Evolutionary conservation across 2,113 vertebrate genomes (phyloP), one percentile per base, ranked within the genome.

Genomic region (Astur gentilis): DNA sequence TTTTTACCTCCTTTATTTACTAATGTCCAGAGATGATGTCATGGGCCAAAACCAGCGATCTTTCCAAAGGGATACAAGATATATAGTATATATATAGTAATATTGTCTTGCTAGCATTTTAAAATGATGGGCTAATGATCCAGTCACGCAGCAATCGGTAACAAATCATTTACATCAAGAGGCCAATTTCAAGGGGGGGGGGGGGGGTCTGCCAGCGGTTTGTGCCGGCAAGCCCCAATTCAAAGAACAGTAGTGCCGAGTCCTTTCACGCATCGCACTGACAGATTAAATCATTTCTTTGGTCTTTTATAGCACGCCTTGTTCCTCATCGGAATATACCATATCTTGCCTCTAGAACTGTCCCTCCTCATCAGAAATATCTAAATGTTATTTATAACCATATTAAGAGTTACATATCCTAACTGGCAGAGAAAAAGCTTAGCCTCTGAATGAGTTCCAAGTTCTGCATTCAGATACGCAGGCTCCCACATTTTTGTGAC

Each of bases 291-390:
- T 89, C 14, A 85, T 78, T 54, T 90, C 57, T 73, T 58, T 65
- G 17, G 26, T 23, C 3, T 58, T 73, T 61, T 49, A 77, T 11
- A 57, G 55, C 23, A 64, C n/a, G 75, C 64, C 27, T 65, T 89
- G 32, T 75, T 84, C 80, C 67, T 71, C 77, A 89, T 42, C 16
- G 73, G 15, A 91, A 67, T 58, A 77, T 18, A 83, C 11, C 13
- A 11, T 52, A 64, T 45, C 75, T 83, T 89, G 80, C 65, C 62
- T 94, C 65, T 55, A 92, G 45, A 92, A 80, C 47, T 52, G 31
- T 86, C 67, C 93, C 77, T 89, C 26, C 42, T 95, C 82, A 92
- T 80, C 69, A 89, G 57, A 97, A 93, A 82, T 62, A 96, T 18
- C 38, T 50, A 38, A 92, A n/a, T 77, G 83, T 69, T 84, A 45